Conservation (phyloP, 2,113 vertebrate genomes). For the Amia ocellicauda region DNA sequence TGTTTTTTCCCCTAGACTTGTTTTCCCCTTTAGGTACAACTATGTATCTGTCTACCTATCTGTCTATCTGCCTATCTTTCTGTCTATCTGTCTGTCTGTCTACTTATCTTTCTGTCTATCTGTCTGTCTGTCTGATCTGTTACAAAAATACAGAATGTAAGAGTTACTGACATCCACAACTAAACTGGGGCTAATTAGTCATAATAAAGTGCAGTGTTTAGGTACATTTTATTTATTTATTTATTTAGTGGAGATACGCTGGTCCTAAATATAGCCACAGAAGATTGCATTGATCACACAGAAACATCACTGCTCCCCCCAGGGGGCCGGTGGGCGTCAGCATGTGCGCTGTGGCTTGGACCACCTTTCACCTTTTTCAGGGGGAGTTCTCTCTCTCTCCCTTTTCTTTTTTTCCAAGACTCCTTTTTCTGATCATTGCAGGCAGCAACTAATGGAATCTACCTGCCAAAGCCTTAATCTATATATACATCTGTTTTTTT, state of each 20-base stretch:
- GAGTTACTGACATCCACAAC: constrained; percentile 51
- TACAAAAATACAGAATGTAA: too few relatives aligned
- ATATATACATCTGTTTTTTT: too few relatives aligned
- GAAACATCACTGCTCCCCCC: constrained; percentile 60
- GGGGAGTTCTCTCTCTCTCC: constrained; percentile 40
- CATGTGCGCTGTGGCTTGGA: constrained; percentile 52
- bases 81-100: too few relatives aligned
- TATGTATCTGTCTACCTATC: too few relatives aligned
- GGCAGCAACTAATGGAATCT: constrained; percentile 55
- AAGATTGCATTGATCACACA: constrained; percentile 70
- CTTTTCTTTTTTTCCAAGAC: background rate
- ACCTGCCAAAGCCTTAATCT: background rate
- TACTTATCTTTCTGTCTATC: too few relatives aligned
- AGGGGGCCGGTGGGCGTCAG: constrained; percentile 60
- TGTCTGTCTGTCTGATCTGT: too few relatives aligned
- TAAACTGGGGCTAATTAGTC: constrained; percentile 70
- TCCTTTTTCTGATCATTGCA: background rate
- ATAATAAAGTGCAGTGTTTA: constrained; percentile 61
- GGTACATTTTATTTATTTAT: constrained; percentile 43
- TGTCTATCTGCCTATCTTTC: too few relatives aligned
- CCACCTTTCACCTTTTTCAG: constrained; percentile 59
- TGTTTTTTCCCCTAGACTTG: too few relatives aligned
- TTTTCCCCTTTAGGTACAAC: background rate
- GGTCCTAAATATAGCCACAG: constrained; percentile 71
- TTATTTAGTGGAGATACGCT: constrained; percentile 52